Evolutionary conservation across 2,888 invertebrate species (phyloP).

Genomic region (Drosophila rellima): DNA sequence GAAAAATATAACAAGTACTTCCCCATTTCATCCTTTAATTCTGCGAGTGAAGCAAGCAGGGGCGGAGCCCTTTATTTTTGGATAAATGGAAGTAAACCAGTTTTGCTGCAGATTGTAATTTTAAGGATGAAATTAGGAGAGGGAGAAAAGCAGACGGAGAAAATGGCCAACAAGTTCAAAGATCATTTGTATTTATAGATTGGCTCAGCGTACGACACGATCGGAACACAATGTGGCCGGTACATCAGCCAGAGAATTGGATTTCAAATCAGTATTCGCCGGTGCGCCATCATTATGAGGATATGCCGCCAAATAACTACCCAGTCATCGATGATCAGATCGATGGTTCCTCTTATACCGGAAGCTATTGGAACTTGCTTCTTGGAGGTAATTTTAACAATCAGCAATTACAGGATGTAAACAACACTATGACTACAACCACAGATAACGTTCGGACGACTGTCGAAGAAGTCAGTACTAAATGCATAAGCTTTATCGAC

Average conservation of each 20-base stretch:
- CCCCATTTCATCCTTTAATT: no score
- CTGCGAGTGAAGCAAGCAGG: no score
- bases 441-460: conserved; percentile 76
- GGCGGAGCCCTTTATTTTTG: no score
- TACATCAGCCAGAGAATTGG: conserved; percentile 90
- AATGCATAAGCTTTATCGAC: conserved; percentile 23
- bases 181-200: conserved; percentile 84
- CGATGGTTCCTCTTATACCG: conserved; percentile 83
- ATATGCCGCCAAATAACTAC: conserved; percentile 85
- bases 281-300: conserved; percentile 85
- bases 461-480: conserved; percentile 60
- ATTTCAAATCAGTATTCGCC: conserved; percentile 85
- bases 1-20: no score
- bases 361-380: conserved; percentile 84
- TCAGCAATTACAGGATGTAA: conserved; percentile 74
- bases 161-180: background rate
- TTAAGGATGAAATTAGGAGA: no score
- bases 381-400: conserved; percentile 56
- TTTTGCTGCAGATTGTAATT: no score
- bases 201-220: conserved; percentile 92
- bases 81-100: background rate
- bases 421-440: conserved; percentile 77
- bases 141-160: background rate
- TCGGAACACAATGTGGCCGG: conserved; percentile 91
- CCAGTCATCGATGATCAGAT: conserved; percentile 85